These are phyloP conservation scores for Heliconius ethilla DNA, from an alignment of 2,888 invertebrate genomes.

Conservation along the genomic window DNA sequence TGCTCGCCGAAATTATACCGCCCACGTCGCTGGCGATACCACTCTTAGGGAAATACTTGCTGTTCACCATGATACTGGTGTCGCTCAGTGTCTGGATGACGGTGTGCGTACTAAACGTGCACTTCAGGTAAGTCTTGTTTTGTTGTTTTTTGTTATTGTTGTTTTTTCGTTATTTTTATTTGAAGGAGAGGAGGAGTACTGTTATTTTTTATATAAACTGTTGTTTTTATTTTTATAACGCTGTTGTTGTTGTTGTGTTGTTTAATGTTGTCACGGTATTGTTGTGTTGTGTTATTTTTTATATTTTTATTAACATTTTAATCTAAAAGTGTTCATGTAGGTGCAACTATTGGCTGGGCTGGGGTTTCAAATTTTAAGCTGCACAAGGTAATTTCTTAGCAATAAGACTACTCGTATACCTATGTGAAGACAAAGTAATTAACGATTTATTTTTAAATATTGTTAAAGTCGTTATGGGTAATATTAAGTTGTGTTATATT, in stretches of 20 bases:
- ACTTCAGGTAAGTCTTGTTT: slow-evolving; percentile 75
- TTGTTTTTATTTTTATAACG: not conserved
- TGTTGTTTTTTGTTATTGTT: slow-evolving; percentile 25
- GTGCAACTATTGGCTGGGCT: slow-evolving; percentile 2
- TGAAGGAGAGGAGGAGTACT: not conserved
- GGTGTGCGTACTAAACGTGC: slow-evolving; percentile 95
- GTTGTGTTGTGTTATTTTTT: not conserved
- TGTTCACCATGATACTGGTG: slow-evolving; percentile 97
- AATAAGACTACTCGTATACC: not conserved
- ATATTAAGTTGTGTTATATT: too few species aligned
- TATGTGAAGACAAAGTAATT: not conserved
- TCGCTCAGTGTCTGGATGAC: slow-evolving; percentile 95
- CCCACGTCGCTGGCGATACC: slow-evolving; percentile 97
- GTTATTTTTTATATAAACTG: not conserved
- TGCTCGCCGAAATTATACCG: slow-evolving; percentile 98
- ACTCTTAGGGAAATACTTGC: slow-evolving; percentile 79
- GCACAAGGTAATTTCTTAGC: not conserved
- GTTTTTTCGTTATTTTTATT: not conserved
- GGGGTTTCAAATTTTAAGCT: slow-evolving; percentile 1
- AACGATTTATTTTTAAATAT: too few species aligned
- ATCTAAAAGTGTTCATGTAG: slow-evolving; percentile 1
- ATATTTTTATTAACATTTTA: not conserved
- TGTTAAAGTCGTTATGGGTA: too few species aligned
- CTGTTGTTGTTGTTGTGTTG: not conserved
- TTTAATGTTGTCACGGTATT: not conserved